phyloP scores from a whole-genome alignment of 92 coral and sea anemone genomes.

The Paragorgia papillata region DNA sequence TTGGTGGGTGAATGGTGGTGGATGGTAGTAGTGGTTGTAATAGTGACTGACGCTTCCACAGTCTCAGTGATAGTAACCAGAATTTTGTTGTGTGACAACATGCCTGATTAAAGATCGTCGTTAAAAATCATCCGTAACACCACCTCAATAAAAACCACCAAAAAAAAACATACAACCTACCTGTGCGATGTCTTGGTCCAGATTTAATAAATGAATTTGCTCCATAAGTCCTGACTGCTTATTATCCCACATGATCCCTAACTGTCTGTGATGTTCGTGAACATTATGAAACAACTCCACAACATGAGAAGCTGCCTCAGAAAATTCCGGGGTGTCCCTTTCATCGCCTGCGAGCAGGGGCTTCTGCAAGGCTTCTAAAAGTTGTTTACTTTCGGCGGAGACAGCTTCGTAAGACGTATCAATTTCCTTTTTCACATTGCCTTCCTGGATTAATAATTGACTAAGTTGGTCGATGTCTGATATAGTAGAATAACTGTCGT shows the following conservation, averaged over 20 bases:
- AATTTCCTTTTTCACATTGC: constrained; percentile 78
- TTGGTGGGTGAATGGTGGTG: too few species aligned
- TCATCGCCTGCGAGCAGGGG: constrained; percentile 78
- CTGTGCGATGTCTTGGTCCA: constrained; percentile 99
- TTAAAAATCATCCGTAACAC: too few species aligned
- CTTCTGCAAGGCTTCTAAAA: constrained; percentile 89
- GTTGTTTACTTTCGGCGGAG: constrained; percentile 90
- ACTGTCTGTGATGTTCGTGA: constrained; percentile 96
- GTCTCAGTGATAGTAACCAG: too few species aligned
- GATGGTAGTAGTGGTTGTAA: too few species aligned
- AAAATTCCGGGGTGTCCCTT: constrained; percentile 90
- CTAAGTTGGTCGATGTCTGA: constrained; percentile 76
- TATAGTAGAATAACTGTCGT: constrained; percentile 56
- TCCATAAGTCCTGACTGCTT: constrained; percentile 77
- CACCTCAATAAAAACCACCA: too few species aligned
- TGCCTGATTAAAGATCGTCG: too few species aligned
- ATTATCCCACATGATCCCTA: constrained; percentile 89
- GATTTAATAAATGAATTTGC: constrained; percentile 86
- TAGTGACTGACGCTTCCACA: too few species aligned
- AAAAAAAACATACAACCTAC: too few species aligned
- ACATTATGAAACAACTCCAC: constrained; percentile 97
- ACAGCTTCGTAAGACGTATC: constrained; percentile 90
- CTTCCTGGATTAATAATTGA: constrained; percentile 64
- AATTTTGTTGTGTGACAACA: too few species aligned
- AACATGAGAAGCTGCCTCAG: constrained; percentile 96